Evolutionary conservation across 2,113 vertebrate species (phyloP).

Genomic region (Microcebus jonahi): DNA sequence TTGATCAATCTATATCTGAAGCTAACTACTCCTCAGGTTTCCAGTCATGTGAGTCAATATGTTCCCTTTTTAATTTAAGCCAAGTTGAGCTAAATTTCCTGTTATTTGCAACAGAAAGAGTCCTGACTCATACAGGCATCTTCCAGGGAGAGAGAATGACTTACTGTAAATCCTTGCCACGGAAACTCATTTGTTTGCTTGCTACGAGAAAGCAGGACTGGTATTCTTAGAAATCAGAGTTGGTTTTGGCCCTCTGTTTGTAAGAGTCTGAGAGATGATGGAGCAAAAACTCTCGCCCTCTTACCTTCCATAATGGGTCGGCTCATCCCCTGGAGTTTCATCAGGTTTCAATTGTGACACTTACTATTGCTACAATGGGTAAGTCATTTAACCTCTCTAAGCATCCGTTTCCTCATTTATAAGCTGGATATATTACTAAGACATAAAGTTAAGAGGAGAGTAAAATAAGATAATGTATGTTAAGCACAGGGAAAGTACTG

Average conservation of each 20-base stretch:
- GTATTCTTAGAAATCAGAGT: not conserved
- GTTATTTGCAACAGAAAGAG: conserved; percentile 28
- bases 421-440: not conserved
- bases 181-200: conserved; percentile 39
- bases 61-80: conserved; percentile 12
- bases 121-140: not conserved
- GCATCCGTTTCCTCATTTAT: conserved; percentile 3
- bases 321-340: not conserved
- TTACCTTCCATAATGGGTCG: not conserved
- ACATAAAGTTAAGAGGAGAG: not conserved
- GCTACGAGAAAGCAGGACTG: not conserved
- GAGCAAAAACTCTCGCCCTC: not conserved
- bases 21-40: not conserved
- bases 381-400: not conserved
- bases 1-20: conserved; percentile 38
- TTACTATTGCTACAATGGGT: not conserved
- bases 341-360: not conserved
- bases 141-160: conserved; percentile 45
- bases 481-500: not conserved
- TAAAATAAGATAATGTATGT: not conserved
- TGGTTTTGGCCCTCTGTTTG: not conserved
- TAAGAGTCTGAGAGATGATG: not conserved
- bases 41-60: not conserved
- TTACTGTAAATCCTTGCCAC: conserved; percentile 56
- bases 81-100: conserved; percentile 46